phyloP scores from a whole-genome alignment of 2,113 vertebrate species.

The Natator depressus region DNA sequence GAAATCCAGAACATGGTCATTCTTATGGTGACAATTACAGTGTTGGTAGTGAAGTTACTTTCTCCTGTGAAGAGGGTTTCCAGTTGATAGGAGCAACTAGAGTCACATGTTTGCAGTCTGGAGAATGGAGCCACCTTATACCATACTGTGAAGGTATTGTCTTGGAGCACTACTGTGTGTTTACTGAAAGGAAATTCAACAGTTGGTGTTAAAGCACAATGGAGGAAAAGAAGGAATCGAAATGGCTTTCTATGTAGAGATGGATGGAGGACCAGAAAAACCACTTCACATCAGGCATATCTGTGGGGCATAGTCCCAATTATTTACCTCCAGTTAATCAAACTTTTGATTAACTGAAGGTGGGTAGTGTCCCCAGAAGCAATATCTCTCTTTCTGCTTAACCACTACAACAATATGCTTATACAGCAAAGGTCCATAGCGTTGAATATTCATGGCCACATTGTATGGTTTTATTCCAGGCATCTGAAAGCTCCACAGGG shows the following conservation, averaged over 20 bases:
- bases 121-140: slow-evolving; percentile 81
- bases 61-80: slow-evolving; percentile 87
- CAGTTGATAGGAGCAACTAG: slow-evolving; percentile 79
- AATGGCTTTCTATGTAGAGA: neutral
- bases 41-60: slow-evolving; percentile 84
- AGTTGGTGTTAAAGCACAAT: neutral
- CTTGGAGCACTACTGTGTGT: neutral
- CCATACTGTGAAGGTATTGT: slow-evolving; percentile 89
- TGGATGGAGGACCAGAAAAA: neutral
- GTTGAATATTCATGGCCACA: neutral
- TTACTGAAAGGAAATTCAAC: neutral
- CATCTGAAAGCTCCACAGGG: neutral
- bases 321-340: neutral
- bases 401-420: neutral
- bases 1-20: slow-evolving; percentile 85
- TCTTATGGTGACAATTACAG: slow-evolving; percentile 81
- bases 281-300: neutral
- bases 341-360: neutral
- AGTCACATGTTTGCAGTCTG: slow-evolving; percentile 85
- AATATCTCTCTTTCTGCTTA: neutral
- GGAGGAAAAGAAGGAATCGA: neutral
- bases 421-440: neutral
- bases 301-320: neutral
- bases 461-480: neutral
- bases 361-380: neutral